Conservation (phyloP, 2,888 invertebrate genomes). For the Ectemnius cavifrons region DNA sequence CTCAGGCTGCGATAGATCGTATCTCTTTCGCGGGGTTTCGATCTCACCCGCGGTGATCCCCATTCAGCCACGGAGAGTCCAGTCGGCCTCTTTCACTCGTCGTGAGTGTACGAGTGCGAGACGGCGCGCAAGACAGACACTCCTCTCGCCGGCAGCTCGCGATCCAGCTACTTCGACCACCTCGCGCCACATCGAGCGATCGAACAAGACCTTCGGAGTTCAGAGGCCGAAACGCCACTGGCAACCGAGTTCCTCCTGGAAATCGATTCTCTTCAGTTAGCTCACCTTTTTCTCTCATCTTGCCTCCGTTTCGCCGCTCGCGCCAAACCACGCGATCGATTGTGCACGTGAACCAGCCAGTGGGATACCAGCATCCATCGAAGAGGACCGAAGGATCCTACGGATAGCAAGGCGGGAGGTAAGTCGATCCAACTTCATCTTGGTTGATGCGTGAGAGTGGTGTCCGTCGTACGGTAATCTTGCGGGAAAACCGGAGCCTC, state of each 20-base stretch:
- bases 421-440: constrained; percentile 8
- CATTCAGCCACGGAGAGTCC: constrained; percentile 16
- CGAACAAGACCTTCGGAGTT: constrained; percentile 32
- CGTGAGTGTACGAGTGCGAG: constrained; percentile 18
- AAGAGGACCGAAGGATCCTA: constrained; percentile 5
- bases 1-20: constrained; percentile 76
- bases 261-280: neutral
- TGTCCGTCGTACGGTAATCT: no score
- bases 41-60: constrained; percentile 54
- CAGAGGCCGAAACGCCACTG: constrained; percentile 12
- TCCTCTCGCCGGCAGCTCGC: neutral
- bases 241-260: neutral
- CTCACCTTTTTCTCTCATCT: neutral
- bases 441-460: no score
- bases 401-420: constrained; percentile 29
- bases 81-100: constrained; percentile 11
- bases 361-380: constrained; percentile 13
- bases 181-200: constrained; percentile 22
- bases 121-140: constrained; percentile 14
- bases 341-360: constrained; percentile 12
- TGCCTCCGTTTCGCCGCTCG: neutral
- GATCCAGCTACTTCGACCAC: constrained; percentile 4
- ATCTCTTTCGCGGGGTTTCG: constrained; percentile 63
- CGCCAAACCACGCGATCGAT: neutral
- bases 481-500: no score